Conservation (phyloP, 2,797 vertebrate species). For the Oreochromis grahami region DNA sequence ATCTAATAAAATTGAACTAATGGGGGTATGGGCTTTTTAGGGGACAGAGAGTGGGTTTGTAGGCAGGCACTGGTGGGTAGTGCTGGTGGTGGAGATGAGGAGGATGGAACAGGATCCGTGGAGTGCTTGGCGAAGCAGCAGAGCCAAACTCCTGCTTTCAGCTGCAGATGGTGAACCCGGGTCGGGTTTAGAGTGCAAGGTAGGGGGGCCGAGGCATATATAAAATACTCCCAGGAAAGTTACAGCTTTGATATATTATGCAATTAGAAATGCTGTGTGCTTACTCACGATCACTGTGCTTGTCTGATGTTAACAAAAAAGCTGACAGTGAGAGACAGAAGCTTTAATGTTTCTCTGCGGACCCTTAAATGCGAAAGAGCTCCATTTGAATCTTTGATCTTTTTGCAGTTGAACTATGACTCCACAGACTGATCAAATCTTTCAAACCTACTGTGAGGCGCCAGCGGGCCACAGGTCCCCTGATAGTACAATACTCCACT, state of each 20-base stretch:
- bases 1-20: slow-evolving; percentile 80
- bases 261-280: slow-evolving; percentile 72
- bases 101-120: slow-evolving; percentile 72
- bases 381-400: slow-evolving; percentile 38
- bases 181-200: slow-evolving; percentile 47
- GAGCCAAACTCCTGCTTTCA: slow-evolving; percentile 74
- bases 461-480: slow-evolving; percentile 60
- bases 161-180: slow-evolving; percentile 79
- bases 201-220: slow-evolving; percentile 58
- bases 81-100: slow-evolving; percentile 64
- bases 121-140: slow-evolving; percentile 59
- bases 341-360: slow-evolving; percentile 23
- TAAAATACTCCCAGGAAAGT: slow-evolving; percentile 75
- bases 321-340: slow-evolving; percentile 14
- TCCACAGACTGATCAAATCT: slow-evolving; percentile 64
- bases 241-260: slow-evolving; percentile 75
- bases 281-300: slow-evolving; percentile 13
- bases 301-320: neutral
- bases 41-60: slow-evolving; percentile 61
- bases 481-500: slow-evolving; percentile 61
- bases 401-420: slow-evolving; percentile 48
- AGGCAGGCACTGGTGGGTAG: slow-evolving; percentile 58
- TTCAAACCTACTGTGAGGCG: slow-evolving; percentile 51
- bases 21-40: slow-evolving; percentile 72
- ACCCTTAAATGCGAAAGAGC: slow-evolving; percentile 35